Base-by-base conservation (phyloP, 2,888 invertebrate species). In the Periphyllus acericola region DNA sequence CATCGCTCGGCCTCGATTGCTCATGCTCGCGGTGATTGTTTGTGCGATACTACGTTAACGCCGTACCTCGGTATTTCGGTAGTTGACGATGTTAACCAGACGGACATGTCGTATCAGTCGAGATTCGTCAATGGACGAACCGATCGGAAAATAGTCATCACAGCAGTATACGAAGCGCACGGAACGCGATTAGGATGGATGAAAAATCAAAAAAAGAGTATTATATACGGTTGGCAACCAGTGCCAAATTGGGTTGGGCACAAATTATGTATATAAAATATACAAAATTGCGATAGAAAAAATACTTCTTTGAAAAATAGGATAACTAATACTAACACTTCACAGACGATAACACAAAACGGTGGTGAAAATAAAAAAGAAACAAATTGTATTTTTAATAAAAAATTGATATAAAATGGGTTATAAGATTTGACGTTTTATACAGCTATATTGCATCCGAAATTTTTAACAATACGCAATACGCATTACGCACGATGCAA, bases 401-500 rank as follows among this genome's bases (percentile, higher is more conserved):
- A 83, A 83, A 86, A 87, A 80, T 74, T 81, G 46, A 87, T 87
- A 87, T 75, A 87, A 87, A 87, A 87, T 87, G 60, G 74, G 72
- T 75, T 86, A 81, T 81, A 81, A 72, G 66, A 81, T 87, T 87
- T 87, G 87, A 87, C 87, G 87, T 87, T 72, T 87, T 87, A 87
- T 40, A 87, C 87, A 87, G 87, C 87, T 81, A 87, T 87, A 87
- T 81, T 87, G 87, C 87, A 75, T 87, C 55, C 87, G 34, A 81
- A 87, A 87, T 74, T 81, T 76, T 87, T 87, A 87, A 87, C 87
- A 87, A 87, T 74, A 87, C 87, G n/a, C n/a, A n/a, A n/a, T n/a
- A n/a, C n/a, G n/a, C n/a, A n/a, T n/a, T n/a, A n/a, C n/a, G 74
- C 87, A 87, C 55, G 87, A 87, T 87, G 87, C 87, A 87, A 87